These are phyloP conservation scores for Drosophila gunungcola DNA, from an alignment of 1,140 invertebrate genomes.

Conservation along the genomic window DNA sequence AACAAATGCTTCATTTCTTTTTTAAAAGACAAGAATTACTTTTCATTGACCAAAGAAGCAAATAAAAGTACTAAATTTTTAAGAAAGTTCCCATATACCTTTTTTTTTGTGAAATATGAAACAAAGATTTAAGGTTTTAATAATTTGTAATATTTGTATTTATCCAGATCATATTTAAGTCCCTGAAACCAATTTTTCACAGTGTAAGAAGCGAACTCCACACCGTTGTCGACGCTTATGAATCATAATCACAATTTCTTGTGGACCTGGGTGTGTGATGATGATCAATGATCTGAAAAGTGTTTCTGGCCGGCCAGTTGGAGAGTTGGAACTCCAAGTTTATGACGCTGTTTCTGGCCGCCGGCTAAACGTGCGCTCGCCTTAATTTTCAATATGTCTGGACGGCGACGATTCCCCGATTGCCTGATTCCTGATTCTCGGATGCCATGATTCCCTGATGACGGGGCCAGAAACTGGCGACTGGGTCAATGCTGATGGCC, in stretches of 20 bases:
- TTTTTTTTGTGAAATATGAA: too few species aligned
- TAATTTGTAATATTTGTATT: too few species aligned
- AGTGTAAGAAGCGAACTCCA: constrained; percentile 15
- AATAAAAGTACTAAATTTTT: too few species aligned
- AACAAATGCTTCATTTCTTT: too few species aligned
- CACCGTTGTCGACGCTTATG: constrained; percentile 64
- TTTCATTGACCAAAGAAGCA: too few species aligned
- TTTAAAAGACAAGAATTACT: too few species aligned
- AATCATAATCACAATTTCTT: constrained; percentile 80
- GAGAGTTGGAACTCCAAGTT: constrained; percentile 41
- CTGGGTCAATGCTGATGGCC: constrained; percentile 80
- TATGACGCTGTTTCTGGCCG: constrained; percentile 64
- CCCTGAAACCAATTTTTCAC: not conserved
- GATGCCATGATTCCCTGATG: constrained; percentile 25
- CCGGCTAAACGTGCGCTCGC: constrained; percentile 77
- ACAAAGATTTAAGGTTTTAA: too few species aligned
- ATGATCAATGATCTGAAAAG: constrained; percentile 82
- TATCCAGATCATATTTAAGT: too few species aligned
- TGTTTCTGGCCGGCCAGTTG: constrained; percentile 60
- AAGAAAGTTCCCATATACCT: too few species aligned
- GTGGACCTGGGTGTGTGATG: constrained; percentile 56
- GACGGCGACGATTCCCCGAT: constrained; percentile 42
- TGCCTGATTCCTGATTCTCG: constrained; percentile 12
- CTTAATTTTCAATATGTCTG: constrained; percentile 83
- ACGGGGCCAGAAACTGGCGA: constrained; percentile 50